Evolutionary conservation across 2,113 vertebrate genomes (phyloP), one percentile per base, ranked within the genome.

Genomic region (Diadophis punctatus): DNA sequence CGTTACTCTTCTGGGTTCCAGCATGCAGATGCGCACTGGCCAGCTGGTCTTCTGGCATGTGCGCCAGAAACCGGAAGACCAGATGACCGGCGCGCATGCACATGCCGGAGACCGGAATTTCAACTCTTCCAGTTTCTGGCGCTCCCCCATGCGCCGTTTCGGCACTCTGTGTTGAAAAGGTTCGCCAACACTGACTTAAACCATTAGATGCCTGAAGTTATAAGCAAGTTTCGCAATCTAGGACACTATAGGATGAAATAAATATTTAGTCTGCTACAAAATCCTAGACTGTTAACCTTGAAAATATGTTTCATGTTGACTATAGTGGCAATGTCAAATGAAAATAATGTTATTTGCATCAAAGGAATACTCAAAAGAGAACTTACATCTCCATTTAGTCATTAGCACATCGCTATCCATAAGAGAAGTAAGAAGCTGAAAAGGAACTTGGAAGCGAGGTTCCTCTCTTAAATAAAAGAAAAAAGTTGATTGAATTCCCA

Each of bases 321-420:
- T 90, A 51, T 12, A 89, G 43, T 55, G 85, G 91, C 51, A 91
- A 14, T 52, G 56, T 68, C 20, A 51, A 20, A 49, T 87, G 9
- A 55, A 48, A 25, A 34, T 51, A 87, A 14, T 90, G 6, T 27
- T 90, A 88, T 53, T 89, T 25, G 9, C 20, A 88, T 6, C 3
- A 22, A 88, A 51, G 52, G 30, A n/a, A 30, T 43, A 25, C 18
- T 60, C 85, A 51, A 58, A 20, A 25, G 5, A 16, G 18, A 90
- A 97, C 99, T 98, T 96, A 99, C 99, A 99, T 98, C 99, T 98
- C 99, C 99, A 99, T 95, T 99, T 99, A 51, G 99, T 99, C 98
- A 99, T 99, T 91, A 99, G 98, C 0, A 97, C 98, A 95, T 99
- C 99, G 0, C 99, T 98, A 80, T 99, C 99, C 99, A 99, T 99